Percentiles rank a stretch among this genome's conserved stretches.
Conservation (phyloP, 2,797 vertebrate genomes). For the Poecilia velifera region DNA sequence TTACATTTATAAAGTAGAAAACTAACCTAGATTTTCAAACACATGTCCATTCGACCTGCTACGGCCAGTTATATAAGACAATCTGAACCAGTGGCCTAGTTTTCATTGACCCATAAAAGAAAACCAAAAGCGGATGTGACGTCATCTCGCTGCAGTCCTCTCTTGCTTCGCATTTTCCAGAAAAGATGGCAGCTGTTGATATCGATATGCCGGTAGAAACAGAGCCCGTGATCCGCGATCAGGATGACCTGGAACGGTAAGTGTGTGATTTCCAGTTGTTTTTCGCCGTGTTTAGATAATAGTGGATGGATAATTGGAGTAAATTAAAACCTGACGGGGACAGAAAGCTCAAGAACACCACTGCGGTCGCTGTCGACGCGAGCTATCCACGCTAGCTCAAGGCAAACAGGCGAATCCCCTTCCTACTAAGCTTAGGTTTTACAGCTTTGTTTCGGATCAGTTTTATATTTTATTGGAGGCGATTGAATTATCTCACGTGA, state of each 20-base stretch:
- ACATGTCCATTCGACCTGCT: not conserved
- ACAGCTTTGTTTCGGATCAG: not conserved
- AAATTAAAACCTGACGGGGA: not conserved
- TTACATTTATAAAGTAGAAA: not conserved
- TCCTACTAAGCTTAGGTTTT: not conserved
- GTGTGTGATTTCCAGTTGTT: fast-evolving
- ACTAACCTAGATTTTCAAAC: not conserved
- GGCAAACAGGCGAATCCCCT: not conserved
- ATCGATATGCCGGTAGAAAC: constrained; percentile 91
- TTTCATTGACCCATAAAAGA: constrained; percentile 44
- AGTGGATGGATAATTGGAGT: not conserved
- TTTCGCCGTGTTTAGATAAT: not conserved
- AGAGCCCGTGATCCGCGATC: constrained; percentile 66
- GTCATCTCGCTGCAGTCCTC: constrained; percentile 46
- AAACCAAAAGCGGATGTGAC: constrained; percentile 67
- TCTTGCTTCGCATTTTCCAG: constrained; percentile 50
- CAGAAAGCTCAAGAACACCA: constrained; percentile 10
- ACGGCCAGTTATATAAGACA: constrained; percentile 13
- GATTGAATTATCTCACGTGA: not conserved
- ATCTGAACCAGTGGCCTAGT: constrained; percentile 30
- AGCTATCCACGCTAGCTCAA: not conserved
- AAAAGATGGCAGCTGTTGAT: constrained; percentile 91
- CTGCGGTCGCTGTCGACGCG: not conserved
- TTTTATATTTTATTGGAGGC: not conserved
- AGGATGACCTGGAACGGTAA: constrained; percentile 82